These are phyloP conservation scores for Drosophila kikkawai DNA, from an alignment of 1,140 invertebrate species.

Conservation along the genomic window DNA sequence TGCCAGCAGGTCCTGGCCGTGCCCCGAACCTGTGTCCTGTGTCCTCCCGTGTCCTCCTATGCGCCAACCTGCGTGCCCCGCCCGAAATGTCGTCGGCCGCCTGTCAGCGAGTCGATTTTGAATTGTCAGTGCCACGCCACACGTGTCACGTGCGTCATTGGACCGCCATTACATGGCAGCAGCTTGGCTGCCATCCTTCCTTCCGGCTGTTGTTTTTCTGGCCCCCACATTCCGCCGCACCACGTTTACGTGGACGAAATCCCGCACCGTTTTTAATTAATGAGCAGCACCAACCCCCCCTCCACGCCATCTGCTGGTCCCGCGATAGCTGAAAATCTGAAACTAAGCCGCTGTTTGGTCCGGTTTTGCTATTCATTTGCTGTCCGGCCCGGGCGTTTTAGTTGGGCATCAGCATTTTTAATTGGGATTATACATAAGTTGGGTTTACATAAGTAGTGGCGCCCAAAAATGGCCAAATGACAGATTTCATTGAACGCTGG, in stretches of 20 bases:
- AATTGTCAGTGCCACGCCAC: conserved; percentile 67
- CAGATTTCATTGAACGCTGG: conserved; percentile 11
- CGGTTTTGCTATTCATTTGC: conserved; percentile 64
- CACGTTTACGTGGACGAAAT: neutral
- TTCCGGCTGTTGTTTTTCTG: conserved; percentile 42
- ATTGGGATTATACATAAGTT: conserved; percentile 54
- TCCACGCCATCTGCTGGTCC: conserved; percentile 6
- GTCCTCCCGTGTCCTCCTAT: neutral
- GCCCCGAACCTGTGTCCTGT: neutral
- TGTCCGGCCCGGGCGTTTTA: conserved; percentile 33
- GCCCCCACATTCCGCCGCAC: conserved; percentile 8
- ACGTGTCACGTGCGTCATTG: conserved; percentile 66
- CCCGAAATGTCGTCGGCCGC: conserved; percentile 37
- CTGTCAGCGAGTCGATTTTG: conserved; percentile 61
- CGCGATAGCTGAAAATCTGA: conserved; percentile 46
- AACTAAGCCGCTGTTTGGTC: conserved; percentile 53
- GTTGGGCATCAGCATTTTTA: conserved; percentile 67
- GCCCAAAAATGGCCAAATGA: conserved; percentile 21
- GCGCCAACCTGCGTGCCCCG: neutral
- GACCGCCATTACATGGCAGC: conserved; percentile 60
- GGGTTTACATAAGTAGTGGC: conserved; percentile 49
- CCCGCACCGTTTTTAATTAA: conserved; percentile 71
- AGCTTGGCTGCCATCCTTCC: conserved; percentile 25
- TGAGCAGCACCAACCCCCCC: conserved; percentile 52
- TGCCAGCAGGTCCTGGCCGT: conserved; percentile 10